phyloP scores from a whole-genome alignment of 2,797 vertebrate species.

The Molossus alvarezi region DNA sequence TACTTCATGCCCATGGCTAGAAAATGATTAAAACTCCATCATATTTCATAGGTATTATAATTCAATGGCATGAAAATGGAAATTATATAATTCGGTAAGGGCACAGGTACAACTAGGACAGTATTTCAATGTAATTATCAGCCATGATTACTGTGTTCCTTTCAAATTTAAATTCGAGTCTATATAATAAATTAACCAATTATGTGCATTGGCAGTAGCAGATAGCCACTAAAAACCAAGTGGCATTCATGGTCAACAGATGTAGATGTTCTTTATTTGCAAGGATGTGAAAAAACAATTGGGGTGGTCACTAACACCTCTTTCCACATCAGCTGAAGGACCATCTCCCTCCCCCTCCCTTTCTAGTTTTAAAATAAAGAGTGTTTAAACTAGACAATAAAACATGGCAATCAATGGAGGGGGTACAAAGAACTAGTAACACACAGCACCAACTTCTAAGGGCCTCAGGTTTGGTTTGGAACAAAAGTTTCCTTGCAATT shows the following conservation, averaged over 20 bases:
- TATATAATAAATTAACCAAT: constrained; percentile 1
- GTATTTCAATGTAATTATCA: background rate
- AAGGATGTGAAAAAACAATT: constrained; percentile 27
- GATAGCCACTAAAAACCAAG: background rate
- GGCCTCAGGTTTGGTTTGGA: background rate
- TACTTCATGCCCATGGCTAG: constrained; percentile 29
- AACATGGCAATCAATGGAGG: background rate
- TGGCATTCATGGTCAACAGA: background rate
- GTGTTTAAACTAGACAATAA: constrained; percentile 17
- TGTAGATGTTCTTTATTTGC: constrained; percentile 29
- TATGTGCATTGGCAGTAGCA: background rate
- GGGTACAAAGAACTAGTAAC: background rate
- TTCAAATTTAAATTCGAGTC: constrained; percentile 21
- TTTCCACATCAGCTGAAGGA: background rate
- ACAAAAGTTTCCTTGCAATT: background rate
- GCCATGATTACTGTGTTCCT: background rate
- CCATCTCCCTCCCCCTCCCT: background rate
- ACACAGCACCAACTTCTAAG: background rate
- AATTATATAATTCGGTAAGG: constrained; percentile 7
- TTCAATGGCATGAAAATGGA: constrained; percentile 3
- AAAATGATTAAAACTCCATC: constrained; percentile 20
- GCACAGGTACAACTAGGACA: background rate
- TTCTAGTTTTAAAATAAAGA: background rate
- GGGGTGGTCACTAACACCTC: background rate
- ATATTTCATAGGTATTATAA: constrained; percentile 1